Percentiles rank a stretch among this genome's conserved stretches.
phyloP scores from a whole-genome alignment of 2,113 vertebrate species.

The Pachyramphus minor region DNA sequence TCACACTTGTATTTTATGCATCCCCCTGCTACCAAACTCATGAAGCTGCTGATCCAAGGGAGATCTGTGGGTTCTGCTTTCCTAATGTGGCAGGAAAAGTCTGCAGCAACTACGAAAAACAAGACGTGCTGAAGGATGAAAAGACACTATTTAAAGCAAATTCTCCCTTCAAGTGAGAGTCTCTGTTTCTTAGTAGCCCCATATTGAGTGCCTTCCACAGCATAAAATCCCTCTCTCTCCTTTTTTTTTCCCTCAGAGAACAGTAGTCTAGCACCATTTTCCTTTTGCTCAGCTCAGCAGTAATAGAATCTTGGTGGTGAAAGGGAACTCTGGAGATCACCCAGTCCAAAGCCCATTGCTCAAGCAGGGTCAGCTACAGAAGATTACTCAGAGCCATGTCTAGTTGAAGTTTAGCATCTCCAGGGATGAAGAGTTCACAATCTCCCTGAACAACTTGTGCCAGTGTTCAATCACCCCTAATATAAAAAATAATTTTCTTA shows the following conservation, averaged over 20 bases:
- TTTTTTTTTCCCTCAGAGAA: not conserved
- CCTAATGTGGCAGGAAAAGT: not conserved
- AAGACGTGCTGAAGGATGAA: not conserved
- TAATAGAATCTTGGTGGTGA: not conserved
- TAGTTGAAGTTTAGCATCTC: not conserved
- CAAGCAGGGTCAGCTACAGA: not conserved
- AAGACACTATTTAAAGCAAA: not conserved
- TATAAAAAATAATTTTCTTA: not conserved
- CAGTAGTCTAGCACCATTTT: not conserved
- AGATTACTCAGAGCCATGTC: not conserved
- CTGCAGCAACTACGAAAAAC: not conserved
- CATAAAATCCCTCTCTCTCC: not conserved
- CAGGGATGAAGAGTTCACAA: not conserved
- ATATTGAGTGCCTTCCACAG: not conserved
- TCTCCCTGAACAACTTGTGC: fast-evolving
- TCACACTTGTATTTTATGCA: not conserved
- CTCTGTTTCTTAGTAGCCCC: not conserved
- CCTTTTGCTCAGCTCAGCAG: not conserved
- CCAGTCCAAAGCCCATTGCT: not conserved
- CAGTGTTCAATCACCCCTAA: not conserved
- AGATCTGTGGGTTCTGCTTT: not conserved
- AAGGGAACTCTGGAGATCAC: not conserved
- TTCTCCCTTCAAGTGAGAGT: not conserved
- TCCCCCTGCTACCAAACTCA: not conserved
- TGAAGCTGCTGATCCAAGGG: not conserved